These are phyloP conservation scores for Anhinga anhinga DNA, from an alignment of 2,113 vertebrate genomes.

Conservation along the genomic window DNA sequence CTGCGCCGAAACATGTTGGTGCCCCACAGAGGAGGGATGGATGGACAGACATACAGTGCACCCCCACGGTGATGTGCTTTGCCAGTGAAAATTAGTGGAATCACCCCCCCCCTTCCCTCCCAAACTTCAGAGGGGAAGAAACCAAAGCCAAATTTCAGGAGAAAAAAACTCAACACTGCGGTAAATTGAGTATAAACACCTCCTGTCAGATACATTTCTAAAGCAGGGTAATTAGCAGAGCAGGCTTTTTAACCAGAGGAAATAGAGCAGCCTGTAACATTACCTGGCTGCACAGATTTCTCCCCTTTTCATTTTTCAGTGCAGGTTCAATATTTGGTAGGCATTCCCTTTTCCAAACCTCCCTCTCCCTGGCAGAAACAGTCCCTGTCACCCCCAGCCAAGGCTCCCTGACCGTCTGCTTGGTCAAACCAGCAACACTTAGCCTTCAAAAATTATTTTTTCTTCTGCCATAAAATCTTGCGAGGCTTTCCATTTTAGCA, in stretches of 20 bases:
- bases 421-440: conserved; percentile 27
- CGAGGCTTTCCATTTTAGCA: conserved; percentile 35
- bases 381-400: background rate
- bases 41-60: background rate
- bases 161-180: background rate
- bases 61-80: background rate
- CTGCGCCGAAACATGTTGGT: fast-evolving
- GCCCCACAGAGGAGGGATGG: background rate
- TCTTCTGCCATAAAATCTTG: conserved; percentile 37
- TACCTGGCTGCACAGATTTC: background rate
- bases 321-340: background rate
- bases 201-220: background rate
- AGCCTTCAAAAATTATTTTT: conserved; percentile 11
- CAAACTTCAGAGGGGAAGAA: background rate
- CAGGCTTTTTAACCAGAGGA: background rate
- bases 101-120: background rate
- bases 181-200: background rate
- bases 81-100: background rate
- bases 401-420: background rate
- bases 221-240: background rate
- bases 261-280: background rate
- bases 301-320: background rate
- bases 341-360: background rate
- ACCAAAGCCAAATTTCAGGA: background rate
- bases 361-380: background rate